phyloP scores from a whole-genome alignment of 2,888 invertebrate species.

The Eudasyphora cyanicolor region DNA sequence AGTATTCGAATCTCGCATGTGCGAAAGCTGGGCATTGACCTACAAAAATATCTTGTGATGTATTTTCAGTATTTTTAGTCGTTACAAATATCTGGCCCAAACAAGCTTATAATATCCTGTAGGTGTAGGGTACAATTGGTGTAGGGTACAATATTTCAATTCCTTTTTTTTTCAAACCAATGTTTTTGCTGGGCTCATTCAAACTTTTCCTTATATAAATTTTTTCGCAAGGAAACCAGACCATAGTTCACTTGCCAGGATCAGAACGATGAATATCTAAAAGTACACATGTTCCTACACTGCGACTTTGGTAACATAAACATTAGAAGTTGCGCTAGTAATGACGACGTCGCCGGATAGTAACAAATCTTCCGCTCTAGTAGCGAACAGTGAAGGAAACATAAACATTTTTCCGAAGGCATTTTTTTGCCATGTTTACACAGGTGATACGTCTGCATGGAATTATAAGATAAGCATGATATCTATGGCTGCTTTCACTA shows the following conservation, averaged over 20 bases:
- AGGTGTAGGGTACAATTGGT: too few species aligned
- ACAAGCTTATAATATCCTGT: too few species aligned
- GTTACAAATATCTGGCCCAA: too few species aligned
- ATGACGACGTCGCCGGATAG: neutral
- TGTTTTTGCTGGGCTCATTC: neutral
- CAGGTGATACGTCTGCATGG: conserved; percentile 24
- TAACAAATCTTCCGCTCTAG: conserved; percentile 16
- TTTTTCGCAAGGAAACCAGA: neutral
- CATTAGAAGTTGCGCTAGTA: conserved; percentile 19
- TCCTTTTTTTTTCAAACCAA: too few species aligned
- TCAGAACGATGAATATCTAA: neutral
- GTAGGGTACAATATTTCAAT: too few species aligned
- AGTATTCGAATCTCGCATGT: too few species aligned
- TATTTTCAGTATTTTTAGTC: too few species aligned
- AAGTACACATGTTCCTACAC: neutral
- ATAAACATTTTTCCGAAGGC: neutral
- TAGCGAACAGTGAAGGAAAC: neutral
- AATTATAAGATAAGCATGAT: neutral
- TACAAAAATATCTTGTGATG: too few species aligned
- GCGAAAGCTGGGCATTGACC: too few species aligned
- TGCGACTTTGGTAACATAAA: neutral
- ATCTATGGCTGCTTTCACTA: too few species aligned
- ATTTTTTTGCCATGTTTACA: neutral
- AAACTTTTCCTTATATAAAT: neutral
- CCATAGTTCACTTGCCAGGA: conserved; percentile 1